Base-by-base conservation (phyloP, 2,797 vertebrate species). In the Bovichtus diacanthus region DNA sequence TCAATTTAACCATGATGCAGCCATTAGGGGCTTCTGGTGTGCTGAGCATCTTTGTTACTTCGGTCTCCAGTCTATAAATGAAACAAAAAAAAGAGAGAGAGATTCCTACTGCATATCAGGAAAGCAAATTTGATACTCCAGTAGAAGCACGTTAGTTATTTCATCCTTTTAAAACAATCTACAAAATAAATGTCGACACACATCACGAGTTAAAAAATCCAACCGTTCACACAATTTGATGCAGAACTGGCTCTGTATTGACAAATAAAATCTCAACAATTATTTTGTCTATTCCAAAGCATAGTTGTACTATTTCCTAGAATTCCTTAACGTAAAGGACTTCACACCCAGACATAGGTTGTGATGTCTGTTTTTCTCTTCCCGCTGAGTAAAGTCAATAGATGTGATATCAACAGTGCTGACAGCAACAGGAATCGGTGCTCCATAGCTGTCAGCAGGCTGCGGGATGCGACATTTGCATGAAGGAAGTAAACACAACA, bases 1-100 rank as follows among this genome's bases (percentile, higher is more conserved):
- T 95, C 97, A 98, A 99, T 98, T 99, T 97, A 97, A 97, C 95
- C 94, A 94, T 93, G 95, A 95, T 94, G 81, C 95, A 96, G 96
- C 96, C 94, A 96, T 96, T 97, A 97, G 94, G 85, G 87, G 87
- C 83, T 93, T 91, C 89, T 92, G 91, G 84, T 91, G 89, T 84
- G 87, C 86, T 83, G 89, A 87, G 79, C 90, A 87, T 78, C 84
- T 90, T 91, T 93, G 81, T 90, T 88, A 79, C 84, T 83, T 75
- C 51, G 80, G 72, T 70, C 75, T 74, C 73, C 60, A 65, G 60
- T 84, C 81, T 77, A 58, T 58, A 81, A 88, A 83, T 71, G 59
- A 80, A 69, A 80, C 36, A 67, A 74, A 75, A 81, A 79, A 73
- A 13, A 72, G 41, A 53, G n/a, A 68, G 12, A 79, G 29, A 78